A percentile compares a stretch with the other conserved stretches of the same genome.
These are phyloP conservation scores for Neoseiulus cucumeris DNA, from an alignment of 1,140 invertebrate genomes.

Conservation along the genomic window DNA sequence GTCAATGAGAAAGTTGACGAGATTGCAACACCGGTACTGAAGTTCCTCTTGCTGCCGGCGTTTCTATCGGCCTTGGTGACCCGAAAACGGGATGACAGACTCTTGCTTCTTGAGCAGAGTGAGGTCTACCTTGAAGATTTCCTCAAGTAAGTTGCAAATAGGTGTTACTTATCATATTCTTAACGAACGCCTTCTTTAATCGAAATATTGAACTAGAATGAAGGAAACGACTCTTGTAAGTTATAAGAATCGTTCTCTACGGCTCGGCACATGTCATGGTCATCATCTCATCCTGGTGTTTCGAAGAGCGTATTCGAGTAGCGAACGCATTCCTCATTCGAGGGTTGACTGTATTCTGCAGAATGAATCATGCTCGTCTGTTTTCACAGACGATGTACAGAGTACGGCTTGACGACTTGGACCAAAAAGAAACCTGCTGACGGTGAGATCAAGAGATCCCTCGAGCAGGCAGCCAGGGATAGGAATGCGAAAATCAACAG, in stretches of 20 bases:
- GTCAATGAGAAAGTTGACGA: not conserved
- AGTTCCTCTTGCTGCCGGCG: not conserved
- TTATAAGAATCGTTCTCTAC: too few relatives aligned
- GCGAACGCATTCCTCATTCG: too few relatives aligned
- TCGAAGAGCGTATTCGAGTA: too few relatives aligned
- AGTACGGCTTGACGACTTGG: not conserved
- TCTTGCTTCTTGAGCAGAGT: not conserved
- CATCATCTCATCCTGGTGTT: too few relatives aligned
- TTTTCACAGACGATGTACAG: not conserved
- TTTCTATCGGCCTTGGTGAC: not conserved
- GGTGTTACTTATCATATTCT: too few relatives aligned
- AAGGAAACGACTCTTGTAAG: too few relatives aligned
- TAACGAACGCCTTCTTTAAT: too few relatives aligned
- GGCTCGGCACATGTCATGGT: too few relatives aligned
- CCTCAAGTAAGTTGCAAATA: not conserved
- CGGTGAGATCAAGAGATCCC: not conserved
- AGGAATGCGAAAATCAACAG: not conserved
- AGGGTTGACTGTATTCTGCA: too few relatives aligned
- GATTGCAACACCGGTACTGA: not conserved
- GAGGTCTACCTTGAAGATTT: not conserved
- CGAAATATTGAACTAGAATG: too few relatives aligned
- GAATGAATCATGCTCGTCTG: not conserved
- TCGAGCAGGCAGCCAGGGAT: not conserved
- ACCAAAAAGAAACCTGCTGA: not conserved
- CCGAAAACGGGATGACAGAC: not conserved